Evolutionary conservation across 2,113 vertebrate species (phyloP), one percentile per base, ranked within the genome.

Genomic region (Triplophysa tibetana): DNA sequence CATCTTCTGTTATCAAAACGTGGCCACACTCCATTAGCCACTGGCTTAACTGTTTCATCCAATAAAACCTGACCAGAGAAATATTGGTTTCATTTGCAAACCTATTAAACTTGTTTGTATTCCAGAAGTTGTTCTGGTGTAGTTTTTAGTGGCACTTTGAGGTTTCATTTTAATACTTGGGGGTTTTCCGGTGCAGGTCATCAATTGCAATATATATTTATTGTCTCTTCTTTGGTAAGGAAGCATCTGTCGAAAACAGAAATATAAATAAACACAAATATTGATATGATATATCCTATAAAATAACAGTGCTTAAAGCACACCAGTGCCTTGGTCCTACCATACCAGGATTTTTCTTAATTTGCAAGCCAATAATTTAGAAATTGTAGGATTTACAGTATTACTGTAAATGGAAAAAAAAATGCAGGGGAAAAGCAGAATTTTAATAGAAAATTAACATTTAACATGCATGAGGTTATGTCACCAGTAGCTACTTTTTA

Each of bases 21-120:
- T 60, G 29, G n/a, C 19, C 54, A 74, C 70, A 74, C n/a, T 73
- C 54, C 33, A 43, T 74, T 61, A 74, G 13, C 70, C 70, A 10
- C 33, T 74, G 70, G 29, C 56, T 60, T 54, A 74, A 54, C 54
- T 43, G 70, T 24, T 73, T 74, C 21, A 43, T 74, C 54, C 41
- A 74, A 74, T 43, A 24, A 74, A 74, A 74, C 4, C 29, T 43
- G 58, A 60, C 29, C 26, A 60, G 54, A 60, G 33, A 23, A 13
- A n/a, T 43, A 74, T n/a, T 21, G 54, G 58, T 61, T 74, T 74
- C 56, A 74, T 74, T 61, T 61, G 33, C 33, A 43, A 61, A 60
- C 70, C 54, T 43, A 17, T 43, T 43, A 33, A 58, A 9, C 29
- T 61, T 73, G 33, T 73, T 73, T 73, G 13, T 61, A 23, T 73